Percentiles rank a stretch among this genome's conserved stretches.
Conservation (phyloP, 2,113 vertebrate genomes). For the Bufo gargarizans region DNA sequence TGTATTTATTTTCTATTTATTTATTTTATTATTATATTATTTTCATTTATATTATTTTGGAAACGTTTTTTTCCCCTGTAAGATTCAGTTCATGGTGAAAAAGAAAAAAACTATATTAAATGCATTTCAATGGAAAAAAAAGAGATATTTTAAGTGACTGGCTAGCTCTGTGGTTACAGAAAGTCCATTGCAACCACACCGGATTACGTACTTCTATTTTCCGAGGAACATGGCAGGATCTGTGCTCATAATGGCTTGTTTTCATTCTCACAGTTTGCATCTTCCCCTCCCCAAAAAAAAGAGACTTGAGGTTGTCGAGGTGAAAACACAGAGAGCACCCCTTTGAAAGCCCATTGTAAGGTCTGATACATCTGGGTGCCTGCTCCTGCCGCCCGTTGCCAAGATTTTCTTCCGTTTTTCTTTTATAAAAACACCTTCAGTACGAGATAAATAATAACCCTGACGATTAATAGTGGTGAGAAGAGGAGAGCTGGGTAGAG, state of each 20-base stretch:
- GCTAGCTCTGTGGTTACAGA: conserved; percentile 16
- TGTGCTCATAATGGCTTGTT: conserved; percentile 4
- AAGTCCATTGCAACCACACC: conserved; percentile 20
- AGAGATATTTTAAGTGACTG: conserved; percentile 36
- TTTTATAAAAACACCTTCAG: neutral
- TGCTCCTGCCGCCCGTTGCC: neutral
- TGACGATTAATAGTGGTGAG: neutral
- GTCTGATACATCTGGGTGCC: conserved; percentile 18
- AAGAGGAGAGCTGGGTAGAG: no score
- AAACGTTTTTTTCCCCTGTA: conserved; percentile 49
- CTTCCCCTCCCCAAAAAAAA: neutral
- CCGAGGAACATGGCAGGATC: conserved; percentile 6
- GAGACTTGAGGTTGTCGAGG: conserved; percentile 29
- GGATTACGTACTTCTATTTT: conserved; percentile 32
- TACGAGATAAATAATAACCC: neutral
- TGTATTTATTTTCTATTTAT: no score
- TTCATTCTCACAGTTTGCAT: conserved; percentile 31
- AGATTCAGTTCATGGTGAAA: conserved; percentile 63
- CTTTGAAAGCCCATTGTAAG: conserved; percentile 24
- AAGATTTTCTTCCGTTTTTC: neutral
- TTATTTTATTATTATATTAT: neutral
- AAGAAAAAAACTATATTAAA: conserved; percentile 64
- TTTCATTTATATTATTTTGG: neutral
- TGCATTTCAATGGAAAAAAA: conserved; percentile 70
- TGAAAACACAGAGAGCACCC: neutral